Evolutionary conservation across 2,797 vertebrate species (phyloP).

Genomic region (Arvicola amphibius): DNA sequence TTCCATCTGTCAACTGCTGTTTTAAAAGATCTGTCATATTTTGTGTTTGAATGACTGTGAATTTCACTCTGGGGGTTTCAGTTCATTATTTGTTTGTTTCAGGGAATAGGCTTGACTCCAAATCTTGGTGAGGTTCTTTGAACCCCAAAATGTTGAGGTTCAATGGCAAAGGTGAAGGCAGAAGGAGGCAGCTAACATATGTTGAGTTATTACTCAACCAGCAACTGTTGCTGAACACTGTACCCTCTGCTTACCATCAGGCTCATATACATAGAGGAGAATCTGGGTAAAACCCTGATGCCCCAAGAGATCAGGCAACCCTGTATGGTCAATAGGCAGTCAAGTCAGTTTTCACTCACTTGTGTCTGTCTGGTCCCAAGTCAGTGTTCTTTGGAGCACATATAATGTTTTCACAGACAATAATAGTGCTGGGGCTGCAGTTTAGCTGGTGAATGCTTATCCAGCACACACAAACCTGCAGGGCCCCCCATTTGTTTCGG

Average conservation of each 20-base stretch:
- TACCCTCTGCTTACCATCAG: background rate
- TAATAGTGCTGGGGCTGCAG: background rate
- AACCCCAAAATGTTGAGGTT: background rate
- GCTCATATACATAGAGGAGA: background rate
- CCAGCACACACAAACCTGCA: background rate
- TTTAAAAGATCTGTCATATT: background rate
- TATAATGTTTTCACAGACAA: background rate
- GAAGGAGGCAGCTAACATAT: background rate
- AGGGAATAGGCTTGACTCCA: background rate
- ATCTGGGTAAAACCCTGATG: background rate
- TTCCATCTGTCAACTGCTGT: background rate
- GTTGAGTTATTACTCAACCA: background rate
- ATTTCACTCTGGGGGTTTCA: background rate
- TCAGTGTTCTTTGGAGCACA: background rate
- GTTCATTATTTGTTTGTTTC: background rate
- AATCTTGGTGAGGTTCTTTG: background rate
- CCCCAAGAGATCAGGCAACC: background rate
- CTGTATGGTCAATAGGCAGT: background rate
- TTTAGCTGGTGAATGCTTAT: background rate
- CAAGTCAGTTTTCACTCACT: background rate
- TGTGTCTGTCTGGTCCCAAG: background rate
- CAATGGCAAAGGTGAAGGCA: background rate
- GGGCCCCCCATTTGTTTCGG: too few species aligned
- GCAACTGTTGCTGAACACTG: background rate
- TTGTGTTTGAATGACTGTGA: background rate